These are phyloP conservation scores for Phoeniculus purpureus DNA, from an alignment of 2,797 vertebrate species.

Conservation along the genomic window DNA sequence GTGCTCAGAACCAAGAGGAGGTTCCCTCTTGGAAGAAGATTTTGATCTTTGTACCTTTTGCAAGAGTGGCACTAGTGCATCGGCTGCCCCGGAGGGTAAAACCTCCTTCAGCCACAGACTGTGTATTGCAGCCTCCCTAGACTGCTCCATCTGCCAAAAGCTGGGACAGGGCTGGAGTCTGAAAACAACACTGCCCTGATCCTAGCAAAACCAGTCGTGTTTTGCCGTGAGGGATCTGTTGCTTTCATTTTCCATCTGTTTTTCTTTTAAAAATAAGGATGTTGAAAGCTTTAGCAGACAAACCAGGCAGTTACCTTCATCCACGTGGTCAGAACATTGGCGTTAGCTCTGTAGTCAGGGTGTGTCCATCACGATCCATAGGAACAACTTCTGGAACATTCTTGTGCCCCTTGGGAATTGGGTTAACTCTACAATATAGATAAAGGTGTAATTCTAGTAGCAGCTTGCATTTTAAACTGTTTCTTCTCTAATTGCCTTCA, in stretches of 20 bases:
- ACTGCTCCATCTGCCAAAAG: neutral
- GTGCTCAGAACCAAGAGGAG: neutral
- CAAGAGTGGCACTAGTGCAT: neutral
- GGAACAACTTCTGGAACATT: neutral
- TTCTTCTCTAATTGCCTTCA: constrained; percentile 56
- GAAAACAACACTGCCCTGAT: neutral
- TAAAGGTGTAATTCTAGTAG: neutral
- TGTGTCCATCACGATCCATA: neutral
- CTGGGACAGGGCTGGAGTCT: neutral
- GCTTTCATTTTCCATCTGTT: neutral
- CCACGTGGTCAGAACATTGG: neutral
- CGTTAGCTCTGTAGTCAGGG: neutral
- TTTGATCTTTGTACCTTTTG: neutral
- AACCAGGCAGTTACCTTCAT: neutral
- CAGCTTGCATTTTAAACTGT: neutral
- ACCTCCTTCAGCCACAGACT: neutral
- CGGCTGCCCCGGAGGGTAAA: neutral
- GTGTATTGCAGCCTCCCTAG: neutral
- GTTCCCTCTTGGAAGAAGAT: neutral
- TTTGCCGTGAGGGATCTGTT: neutral
- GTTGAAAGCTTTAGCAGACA: neutral
- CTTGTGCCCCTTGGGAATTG: neutral
- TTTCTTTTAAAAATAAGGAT: neutral
- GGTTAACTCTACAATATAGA: neutral
- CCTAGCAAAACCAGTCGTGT: neutral